Conservation (phyloP, 2,888 invertebrate species). For the Emmelina monodactyla region DNA sequence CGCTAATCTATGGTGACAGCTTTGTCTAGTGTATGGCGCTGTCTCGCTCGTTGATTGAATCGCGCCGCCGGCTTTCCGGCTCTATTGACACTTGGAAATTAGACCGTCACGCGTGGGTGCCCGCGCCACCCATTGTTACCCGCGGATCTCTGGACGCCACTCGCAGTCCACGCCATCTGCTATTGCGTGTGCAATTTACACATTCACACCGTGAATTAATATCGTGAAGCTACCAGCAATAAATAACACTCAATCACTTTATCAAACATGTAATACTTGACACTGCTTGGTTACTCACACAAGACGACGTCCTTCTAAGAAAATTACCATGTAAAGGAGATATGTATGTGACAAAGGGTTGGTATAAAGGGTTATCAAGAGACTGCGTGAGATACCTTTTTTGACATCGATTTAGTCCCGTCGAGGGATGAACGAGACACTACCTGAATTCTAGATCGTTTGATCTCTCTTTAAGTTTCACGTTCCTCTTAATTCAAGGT, state of each 20-base stretch:
- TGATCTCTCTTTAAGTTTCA: no score
- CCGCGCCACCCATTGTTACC: conserved; percentile 46
- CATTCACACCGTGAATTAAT: no score
- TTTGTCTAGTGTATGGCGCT: conserved; percentile 23
- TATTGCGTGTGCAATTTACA: conserved; percentile 23
- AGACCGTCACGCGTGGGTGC: conserved; percentile 59
- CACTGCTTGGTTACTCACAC: conserved; percentile 12
- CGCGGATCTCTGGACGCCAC: conserved; percentile 28
- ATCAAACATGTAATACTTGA: conserved; percentile 15
- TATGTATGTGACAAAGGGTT: conserved; percentile 19
- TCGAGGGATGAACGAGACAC: no score
- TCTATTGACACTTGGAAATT: conserved; percentile 53
- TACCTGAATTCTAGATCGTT: no score
- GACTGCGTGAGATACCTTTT: conserved; percentile 16
- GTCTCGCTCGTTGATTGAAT: conserved; percentile 31
- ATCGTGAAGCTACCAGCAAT: no score
- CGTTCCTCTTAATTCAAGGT: no score
- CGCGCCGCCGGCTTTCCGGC: conserved; percentile 39
- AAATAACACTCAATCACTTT: no score
- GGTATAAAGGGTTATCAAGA: conserved; percentile 26
- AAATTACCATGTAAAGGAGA: conserved; percentile 40
- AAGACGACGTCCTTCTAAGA: conserved; percentile 23
- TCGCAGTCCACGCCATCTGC: conserved; percentile 27
- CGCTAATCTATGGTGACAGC: conserved; percentile 37
- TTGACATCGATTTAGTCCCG: neutral